A percentile compares a stretch with the other conserved stretches of the same genome.
These are phyloP conservation scores for Danaus melanippus DNA, from an alignment of 1,140 invertebrate species.

Conservation along the genomic window DNA sequence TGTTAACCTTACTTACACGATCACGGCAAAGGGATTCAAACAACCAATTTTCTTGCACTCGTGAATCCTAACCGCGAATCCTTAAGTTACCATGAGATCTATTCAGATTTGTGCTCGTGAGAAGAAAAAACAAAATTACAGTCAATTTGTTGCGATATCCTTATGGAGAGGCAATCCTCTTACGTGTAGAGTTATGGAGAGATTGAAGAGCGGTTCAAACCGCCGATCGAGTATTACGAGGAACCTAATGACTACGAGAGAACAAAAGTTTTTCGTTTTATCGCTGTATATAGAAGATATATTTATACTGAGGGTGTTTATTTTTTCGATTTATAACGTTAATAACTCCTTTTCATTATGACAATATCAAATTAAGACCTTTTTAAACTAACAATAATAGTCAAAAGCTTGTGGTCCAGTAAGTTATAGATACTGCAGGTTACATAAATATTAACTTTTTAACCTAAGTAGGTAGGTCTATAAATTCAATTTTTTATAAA, in stretches of 20 bases:
- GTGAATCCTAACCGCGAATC: constrained; percentile 45
- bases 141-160: constrained; percentile 63
- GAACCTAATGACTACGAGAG: constrained; percentile 53
- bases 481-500: too few relatives aligned
- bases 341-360: too few relatives aligned
- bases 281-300: neutral
- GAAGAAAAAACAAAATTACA: constrained; percentile 66
- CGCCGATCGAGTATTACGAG: constrained; percentile 38
- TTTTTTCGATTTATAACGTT: too few relatives aligned
- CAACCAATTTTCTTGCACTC: constrained; percentile 54
- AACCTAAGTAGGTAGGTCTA: too few relatives aligned
- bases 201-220: constrained; percentile 33
- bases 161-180: constrained; percentile 60
- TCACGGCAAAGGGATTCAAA: constrained; percentile 35
- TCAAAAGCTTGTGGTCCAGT: too few relatives aligned
- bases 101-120: constrained; percentile 59
- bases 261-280: constrained; percentile 51
- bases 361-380: too few relatives aligned
- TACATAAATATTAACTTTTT: too few relatives aligned
- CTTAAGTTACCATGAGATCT: constrained; percentile 35
- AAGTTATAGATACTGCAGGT: too few relatives aligned
- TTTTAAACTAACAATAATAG: too few relatives aligned
- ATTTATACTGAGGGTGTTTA: too few relatives aligned
- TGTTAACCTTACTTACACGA: constrained; percentile 3
- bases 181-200: constrained; percentile 48